These are phyloP conservation scores for Anguilla pacifica DNA, from an alignment of 2,797 vertebrate genomes.

Conservation along the genomic window DNA sequence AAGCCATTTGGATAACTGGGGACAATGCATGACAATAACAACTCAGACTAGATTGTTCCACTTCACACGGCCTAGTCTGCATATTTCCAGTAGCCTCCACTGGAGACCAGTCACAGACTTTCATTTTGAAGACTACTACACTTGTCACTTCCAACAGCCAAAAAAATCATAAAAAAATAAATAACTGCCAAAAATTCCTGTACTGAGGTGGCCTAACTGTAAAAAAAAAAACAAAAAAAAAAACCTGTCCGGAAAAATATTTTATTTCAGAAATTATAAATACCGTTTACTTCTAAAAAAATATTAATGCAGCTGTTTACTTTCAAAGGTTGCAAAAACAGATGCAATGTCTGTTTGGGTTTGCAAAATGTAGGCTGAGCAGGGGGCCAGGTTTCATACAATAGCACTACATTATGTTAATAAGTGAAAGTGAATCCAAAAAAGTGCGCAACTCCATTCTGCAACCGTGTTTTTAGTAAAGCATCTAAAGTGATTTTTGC, in stretches of 20 bases:
- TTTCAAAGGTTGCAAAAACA: background rate
- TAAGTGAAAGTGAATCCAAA: background rate
- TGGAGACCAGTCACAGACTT: background rate
- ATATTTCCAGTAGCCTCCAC: background rate
- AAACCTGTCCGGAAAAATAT: background rate
- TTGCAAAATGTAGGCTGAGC: background rate
- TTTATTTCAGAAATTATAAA: background rate
- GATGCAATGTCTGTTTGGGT: background rate
- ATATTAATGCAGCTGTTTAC: background rate
- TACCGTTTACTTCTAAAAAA: background rate
- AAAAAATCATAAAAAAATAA: background rate
- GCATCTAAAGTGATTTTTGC: constrained; percentile 4
- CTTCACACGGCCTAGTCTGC: background rate
- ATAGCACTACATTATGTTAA: background rate
- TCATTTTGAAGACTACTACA: background rate
- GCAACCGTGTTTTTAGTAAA: constrained; percentile 5
- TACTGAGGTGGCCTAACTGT: background rate
- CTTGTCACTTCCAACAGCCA: background rate
- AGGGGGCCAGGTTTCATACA: background rate
- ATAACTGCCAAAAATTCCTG: background rate
- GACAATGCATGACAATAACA: constrained; percentile 6
- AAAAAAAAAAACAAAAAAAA: background rate
- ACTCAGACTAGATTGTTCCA: constrained; percentile 13
- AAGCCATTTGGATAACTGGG: constrained; percentile 29
- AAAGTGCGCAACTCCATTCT: background rate